A percentile compares a stretch with the other conserved stretches of the same genome.
These are phyloP conservation scores for Salvelinus alpinus DNA, from an alignment of 2,113 vertebrate genomes.

Conservation along the genomic window DNA sequence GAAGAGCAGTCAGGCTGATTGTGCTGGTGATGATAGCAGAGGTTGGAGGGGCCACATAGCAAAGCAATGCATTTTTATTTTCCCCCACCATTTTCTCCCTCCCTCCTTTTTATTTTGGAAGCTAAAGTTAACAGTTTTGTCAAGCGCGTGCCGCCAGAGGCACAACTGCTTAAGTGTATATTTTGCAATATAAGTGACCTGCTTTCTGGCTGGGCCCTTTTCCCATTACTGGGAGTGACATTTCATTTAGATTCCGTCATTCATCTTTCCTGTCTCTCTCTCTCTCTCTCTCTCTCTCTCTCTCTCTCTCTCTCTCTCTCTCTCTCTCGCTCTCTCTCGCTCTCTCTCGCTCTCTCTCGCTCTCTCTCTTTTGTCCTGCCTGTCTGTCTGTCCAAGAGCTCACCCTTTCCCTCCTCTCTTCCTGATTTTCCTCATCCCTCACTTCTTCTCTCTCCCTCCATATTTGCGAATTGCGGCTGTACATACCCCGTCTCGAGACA, in stretches of 20 bases:
- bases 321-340: neutral
- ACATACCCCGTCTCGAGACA: too few relatives aligned
- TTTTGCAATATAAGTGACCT: constrained; percentile 75
- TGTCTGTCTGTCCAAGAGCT: neutral
- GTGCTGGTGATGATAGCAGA: neutral
- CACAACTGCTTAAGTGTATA: constrained; percentile 71
- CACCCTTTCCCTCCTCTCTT: neutral
- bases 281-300: neutral
- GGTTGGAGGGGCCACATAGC: neutral
- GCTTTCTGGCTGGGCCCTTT: constrained; percentile 68
- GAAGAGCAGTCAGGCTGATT: neutral
- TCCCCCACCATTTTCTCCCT: neutral
- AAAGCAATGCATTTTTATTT: constrained; percentile 23
- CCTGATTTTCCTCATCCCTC: neutral
- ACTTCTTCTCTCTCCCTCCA: neutral
- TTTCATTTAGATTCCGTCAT: constrained; percentile 77
- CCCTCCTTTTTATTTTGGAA: constrained; percentile 56
- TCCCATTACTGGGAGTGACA: constrained; percentile 74
- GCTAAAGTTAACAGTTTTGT: constrained; percentile 73
- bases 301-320: neutral
- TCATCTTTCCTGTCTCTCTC: constrained; percentile 57
- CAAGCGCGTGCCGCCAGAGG: constrained; percentile 58
- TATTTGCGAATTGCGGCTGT: neutral
- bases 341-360: neutral
- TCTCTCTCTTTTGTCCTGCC: neutral